Evolutionary conservation across 2,113 vertebrate species (phyloP).

Genomic region (Eubucco bourcierii): DNA sequence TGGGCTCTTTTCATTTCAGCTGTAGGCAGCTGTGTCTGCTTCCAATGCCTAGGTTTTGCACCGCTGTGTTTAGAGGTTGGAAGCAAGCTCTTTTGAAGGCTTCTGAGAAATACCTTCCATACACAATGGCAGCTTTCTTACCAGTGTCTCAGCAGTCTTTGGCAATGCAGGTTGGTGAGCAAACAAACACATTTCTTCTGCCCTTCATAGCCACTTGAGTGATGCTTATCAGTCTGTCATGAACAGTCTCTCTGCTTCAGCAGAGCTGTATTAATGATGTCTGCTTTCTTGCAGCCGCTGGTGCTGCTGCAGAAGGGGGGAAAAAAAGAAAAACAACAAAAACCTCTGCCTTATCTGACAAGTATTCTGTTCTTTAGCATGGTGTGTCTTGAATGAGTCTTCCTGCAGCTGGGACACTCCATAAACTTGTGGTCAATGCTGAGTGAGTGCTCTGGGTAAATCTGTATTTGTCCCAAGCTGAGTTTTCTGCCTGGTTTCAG

Average conservation of each 20-base stretch:
- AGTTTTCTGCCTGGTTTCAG: background rate
- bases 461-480: background rate
- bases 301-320: background rate
- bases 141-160: background rate
- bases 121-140: background rate
- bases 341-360: background rate
- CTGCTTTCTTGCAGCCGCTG: background rate
- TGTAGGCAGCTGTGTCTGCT: background rate
- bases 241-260: background rate
- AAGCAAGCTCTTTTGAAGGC: background rate
- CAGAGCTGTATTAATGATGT: background rate
- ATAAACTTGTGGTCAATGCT: background rate
- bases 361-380: background rate
- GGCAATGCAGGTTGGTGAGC: background rate
- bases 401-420: background rate
- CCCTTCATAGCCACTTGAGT: background rate
- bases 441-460: background rate
- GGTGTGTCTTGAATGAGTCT: background rate
- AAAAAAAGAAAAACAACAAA: background rate
- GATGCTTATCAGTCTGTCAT: background rate
- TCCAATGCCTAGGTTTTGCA: background rate
- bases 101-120: background rate
- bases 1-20: background rate
- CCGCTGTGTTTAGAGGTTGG: background rate
- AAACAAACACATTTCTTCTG: background rate